These are phyloP conservation scores for Sphaerophoria rueppellii DNA, from an alignment of 2,888 invertebrate genomes.

Conservation along the genomic window DNA sequence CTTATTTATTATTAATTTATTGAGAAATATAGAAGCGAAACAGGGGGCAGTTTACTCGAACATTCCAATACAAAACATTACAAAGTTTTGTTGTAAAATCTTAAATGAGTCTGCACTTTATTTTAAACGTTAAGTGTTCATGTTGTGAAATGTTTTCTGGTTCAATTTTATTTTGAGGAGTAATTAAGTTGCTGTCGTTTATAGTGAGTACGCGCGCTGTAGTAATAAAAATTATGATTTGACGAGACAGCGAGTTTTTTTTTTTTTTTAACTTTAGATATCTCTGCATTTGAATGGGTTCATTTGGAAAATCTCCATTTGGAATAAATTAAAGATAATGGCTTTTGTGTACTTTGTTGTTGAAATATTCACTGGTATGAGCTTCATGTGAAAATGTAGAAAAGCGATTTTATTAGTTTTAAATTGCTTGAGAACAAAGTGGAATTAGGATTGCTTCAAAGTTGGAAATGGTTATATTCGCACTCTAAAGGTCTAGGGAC, in stretches of 20 bases:
- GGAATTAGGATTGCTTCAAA: not conserved
- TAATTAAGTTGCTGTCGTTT: conserved; percentile 32
- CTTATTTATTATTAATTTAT: not conserved
- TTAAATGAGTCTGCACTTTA: conserved; percentile 31
- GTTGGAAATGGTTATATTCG: not conserved
- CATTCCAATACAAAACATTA: not conserved
- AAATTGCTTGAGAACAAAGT: not conserved
- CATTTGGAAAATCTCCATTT: conserved; percentile 44
- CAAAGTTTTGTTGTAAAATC: not conserved
- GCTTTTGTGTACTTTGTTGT: conserved; percentile 14
- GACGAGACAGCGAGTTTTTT: not conserved
- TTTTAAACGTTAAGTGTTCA: conserved; percentile 18
- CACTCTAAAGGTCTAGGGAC: too few relatives aligned
- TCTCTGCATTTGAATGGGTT: conserved; percentile 6
- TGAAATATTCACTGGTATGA: not conserved
- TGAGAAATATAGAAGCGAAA: not conserved
- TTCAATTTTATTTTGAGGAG: not conserved
- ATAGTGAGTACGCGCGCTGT: not conserved
- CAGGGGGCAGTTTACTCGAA: conserved; percentile 13
- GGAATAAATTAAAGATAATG: conserved; percentile 52
- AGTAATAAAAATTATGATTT: not conserved
- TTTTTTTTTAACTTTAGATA: not conserved
- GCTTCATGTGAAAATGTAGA: not conserved
- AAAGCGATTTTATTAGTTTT: conserved; percentile 1
- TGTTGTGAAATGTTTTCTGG: conserved; percentile 10